Evolutionary conservation across 1,140 invertebrate species (phyloP).

Genomic region (Drosophila elegans): DNA sequence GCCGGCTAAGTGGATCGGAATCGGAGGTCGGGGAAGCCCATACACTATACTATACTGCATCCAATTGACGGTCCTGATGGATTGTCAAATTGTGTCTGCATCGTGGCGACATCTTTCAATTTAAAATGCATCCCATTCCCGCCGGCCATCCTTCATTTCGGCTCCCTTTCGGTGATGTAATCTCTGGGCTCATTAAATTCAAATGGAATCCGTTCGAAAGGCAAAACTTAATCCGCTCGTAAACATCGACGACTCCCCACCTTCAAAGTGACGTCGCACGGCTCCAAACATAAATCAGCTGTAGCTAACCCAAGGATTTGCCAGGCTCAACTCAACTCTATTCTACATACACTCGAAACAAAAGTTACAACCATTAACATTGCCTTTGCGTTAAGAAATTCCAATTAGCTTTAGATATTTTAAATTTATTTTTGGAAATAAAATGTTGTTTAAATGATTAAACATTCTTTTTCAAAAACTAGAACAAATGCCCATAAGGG

Average conservation of each 20-base stretch:
- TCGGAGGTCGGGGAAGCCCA: not conserved
- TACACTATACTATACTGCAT: not conserved
- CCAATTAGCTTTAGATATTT: no score
- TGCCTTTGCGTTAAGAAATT: no score
- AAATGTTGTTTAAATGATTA: no score
- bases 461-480: no score
- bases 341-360: not conserved
- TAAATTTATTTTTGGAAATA: no score
- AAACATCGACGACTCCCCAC: constrained; percentile 41
- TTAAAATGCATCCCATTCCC: constrained; percentile 27
- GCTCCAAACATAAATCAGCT: constrained; percentile 44
- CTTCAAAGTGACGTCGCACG: constrained; percentile 9
- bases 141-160: constrained; percentile 6
- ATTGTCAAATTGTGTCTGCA: constrained; percentile 39
- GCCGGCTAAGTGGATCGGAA: constrained; percentile 22
- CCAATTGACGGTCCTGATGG: constrained; percentile 34
- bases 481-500: no score
- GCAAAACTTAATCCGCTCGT: constrained; percentile 52
- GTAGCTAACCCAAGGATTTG: constrained; percentile 47
- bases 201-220: constrained; percentile 46
- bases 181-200: constrained; percentile 53
- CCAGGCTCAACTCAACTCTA: constrained; percentile 29
- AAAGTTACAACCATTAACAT: no score
- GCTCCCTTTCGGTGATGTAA: constrained; percentile 32
- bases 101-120: constrained; percentile 39